These are phyloP conservation scores for Eleginops maclovinus DNA, from an alignment of 2,113 vertebrate genomes.

Conservation along the genomic window DNA sequence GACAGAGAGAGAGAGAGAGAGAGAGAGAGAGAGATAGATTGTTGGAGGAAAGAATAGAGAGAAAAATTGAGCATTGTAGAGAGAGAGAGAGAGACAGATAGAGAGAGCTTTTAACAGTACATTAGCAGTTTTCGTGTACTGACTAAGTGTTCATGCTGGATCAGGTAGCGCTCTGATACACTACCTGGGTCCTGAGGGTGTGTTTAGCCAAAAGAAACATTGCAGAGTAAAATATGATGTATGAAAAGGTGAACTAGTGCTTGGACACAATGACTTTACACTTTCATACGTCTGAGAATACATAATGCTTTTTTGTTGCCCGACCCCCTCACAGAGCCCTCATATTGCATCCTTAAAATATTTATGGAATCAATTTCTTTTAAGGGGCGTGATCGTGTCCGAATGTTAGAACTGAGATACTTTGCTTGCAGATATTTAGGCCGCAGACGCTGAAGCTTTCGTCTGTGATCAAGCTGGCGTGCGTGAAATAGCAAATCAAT, in stretches of 20 bases:
- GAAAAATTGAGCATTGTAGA: neutral
- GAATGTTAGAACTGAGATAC: constrained; percentile 29
- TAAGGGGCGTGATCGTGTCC: constrained; percentile 48
- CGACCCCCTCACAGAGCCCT: neutral
- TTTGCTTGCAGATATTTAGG: constrained; percentile 36
- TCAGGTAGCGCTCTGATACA: constrained; percentile 60
- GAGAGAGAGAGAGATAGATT: constrained; percentile 17
- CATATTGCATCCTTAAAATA: constrained; percentile 37
- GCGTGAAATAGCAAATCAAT: constrained; percentile 64
- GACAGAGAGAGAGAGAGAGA: constrained; percentile 19
- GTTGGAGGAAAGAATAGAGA: neutral
- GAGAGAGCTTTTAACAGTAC: constrained; percentile 55
- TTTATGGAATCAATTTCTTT: constrained; percentile 61
- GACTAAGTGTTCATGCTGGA: constrained; percentile 64
- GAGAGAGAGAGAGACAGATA: neutral
- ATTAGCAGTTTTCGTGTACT: constrained; percentile 67
- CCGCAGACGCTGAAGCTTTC: constrained; percentile 23
- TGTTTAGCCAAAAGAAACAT: constrained; percentile 48
- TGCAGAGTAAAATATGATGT: constrained; percentile 19
- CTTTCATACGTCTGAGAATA: constrained; percentile 17
- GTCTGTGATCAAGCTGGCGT: constrained; percentile 35
- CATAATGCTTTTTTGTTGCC: neutral
- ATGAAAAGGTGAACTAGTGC: constrained; percentile 11
- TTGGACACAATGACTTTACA: neutral
- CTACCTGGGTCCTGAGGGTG: constrained; percentile 53